Evolutionary conservation across 2,113 vertebrate species (phyloP).

Genomic region (Dicerorhinus sumatrensis): DNA sequence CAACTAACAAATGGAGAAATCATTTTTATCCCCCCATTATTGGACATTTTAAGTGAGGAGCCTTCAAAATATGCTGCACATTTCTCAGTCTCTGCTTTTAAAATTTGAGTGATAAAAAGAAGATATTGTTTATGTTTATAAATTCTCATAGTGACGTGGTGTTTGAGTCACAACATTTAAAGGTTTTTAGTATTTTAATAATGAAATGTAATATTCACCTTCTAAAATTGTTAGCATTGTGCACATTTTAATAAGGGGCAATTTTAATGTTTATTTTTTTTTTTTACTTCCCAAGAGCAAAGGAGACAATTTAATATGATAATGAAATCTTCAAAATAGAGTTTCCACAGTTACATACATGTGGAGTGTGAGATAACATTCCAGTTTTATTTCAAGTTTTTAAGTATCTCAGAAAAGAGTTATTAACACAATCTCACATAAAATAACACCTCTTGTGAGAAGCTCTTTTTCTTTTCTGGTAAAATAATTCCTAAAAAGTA

Average conservation of each 20-base stretch:
- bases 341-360: not conserved
- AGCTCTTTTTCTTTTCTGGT: not conserved
- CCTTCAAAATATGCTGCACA: not conserved
- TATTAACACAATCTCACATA: not conserved
- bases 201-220: not conserved
- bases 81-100: not conserved
- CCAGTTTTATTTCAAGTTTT: slow-evolving; percentile 12
- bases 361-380: not conserved
- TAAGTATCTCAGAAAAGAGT: slow-evolving; percentile 16
- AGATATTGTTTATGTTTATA: not conserved
- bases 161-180: not conserved
- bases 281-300: not conserved
- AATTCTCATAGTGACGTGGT: not conserved
- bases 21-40: not conserved
- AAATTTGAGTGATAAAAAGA: not conserved
- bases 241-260: not conserved
- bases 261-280: not conserved
- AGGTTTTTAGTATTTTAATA: not conserved
- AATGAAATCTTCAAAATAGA: not conserved
- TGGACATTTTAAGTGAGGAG: not conserved
- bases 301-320: not conserved
- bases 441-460: not conserved
- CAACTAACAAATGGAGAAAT: not conserved
- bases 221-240: not conserved
- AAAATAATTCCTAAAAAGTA: not conserved